A percentile compares a stretch with the other conserved stretches of the same genome.
Evolutionary conservation across 2,888 invertebrate species (phyloP).

Genomic region (Acronicta psi): DNA sequence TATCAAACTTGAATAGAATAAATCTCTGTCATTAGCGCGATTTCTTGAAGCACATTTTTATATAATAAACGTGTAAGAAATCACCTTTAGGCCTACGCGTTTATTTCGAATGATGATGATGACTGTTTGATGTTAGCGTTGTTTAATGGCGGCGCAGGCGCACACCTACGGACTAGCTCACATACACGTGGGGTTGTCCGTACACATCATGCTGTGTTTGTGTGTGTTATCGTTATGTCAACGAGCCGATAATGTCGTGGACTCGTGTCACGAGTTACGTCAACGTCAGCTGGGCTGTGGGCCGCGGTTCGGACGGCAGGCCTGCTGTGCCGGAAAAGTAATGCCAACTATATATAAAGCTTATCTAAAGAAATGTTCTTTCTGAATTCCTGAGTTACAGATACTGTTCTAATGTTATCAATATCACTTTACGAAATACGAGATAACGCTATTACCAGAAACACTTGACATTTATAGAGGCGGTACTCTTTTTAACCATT

Average conservation of each 20-base stretch:
- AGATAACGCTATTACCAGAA: conserved; percentile 34
- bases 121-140: conserved; percentile 53
- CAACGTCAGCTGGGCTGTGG: conserved; percentile 63
- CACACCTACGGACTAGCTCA: conserved; percentile 46
- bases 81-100: conserved; percentile 44
- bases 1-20: conserved; percentile 18
- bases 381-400: conserved; percentile 27
- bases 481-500: conserved; percentile 26
- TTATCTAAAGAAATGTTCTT: conserved; percentile 27
- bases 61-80: conserved; percentile 42
- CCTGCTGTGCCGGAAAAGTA: conserved; percentile 18
- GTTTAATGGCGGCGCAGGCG: conserved; percentile 53
- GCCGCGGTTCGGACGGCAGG: conserved; percentile 26
- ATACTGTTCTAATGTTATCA: conserved; percentile 19
- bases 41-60: conserved; percentile 37
- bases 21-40: conserved; percentile 28
- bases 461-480: conserved; percentile 21
- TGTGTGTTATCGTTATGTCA: conserved; percentile 59
- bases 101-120: conserved; percentile 59
- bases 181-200: conserved; percentile 30
- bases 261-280: conserved; percentile 62
- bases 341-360: conserved; percentile 13
- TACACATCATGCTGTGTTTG: conserved; percentile 28
- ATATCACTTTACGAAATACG: conserved; percentile 7
- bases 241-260: conserved; percentile 56